Conservation (phyloP, 2,113 vertebrate species). For the Dromiciops gliroides region DNA sequence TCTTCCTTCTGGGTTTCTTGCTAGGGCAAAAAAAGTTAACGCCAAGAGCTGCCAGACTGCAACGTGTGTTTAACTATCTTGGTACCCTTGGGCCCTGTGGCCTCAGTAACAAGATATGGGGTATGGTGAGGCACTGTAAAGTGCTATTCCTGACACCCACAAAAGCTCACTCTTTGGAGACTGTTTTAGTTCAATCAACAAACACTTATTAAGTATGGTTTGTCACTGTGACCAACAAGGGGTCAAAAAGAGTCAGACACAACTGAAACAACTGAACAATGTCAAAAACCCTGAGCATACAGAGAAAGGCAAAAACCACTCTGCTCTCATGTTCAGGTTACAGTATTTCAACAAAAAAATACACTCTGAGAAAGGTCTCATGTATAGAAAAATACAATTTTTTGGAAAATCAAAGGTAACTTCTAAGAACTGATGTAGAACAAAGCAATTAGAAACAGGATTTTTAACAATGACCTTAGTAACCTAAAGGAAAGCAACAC, state of each 20-base stretch:
- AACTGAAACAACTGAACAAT: background rate
- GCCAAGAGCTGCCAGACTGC: background rate
- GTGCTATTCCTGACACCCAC: background rate
- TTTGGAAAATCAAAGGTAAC: background rate
- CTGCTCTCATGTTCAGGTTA: background rate
- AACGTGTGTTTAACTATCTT: background rate
- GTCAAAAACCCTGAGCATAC: background rate
- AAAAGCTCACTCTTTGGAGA: background rate
- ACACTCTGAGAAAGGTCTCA: background rate
- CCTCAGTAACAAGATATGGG: background rate
- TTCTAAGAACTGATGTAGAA: background rate
- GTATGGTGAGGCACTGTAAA: background rate
- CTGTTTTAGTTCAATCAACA: background rate
- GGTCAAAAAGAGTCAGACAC: background rate
- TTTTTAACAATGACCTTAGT: background rate
- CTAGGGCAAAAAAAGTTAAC: conserved; percentile 5
- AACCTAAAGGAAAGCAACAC: background rate
- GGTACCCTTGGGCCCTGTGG: too few relatives aligned
- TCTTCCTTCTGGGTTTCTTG: conserved; percentile 45
- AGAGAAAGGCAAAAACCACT: background rate
- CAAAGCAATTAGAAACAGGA: background rate
- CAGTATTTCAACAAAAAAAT: background rate
- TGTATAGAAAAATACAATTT: background rate
- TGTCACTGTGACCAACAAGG: background rate
- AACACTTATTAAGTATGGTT: background rate